Evolutionary conservation across 2,888 invertebrate genomes (phyloP), one percentile per base, ranked within the genome.

Genomic region (Meteorus colon): DNA sequence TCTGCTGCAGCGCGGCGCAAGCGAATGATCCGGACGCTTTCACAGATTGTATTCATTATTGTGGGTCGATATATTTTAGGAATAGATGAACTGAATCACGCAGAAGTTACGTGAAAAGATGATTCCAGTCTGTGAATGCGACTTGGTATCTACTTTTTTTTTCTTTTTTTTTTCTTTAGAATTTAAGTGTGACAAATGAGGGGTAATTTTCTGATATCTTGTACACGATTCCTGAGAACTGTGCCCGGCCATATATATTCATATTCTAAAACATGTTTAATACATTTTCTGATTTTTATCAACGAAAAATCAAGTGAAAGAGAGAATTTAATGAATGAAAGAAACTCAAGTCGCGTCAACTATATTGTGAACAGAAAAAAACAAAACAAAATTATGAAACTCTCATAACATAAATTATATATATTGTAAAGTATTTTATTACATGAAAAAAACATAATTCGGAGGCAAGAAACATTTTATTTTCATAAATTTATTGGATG

Each of bases 181-280:
- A 71, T 71, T 70, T 37, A 75, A 75, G 51, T 31, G 55, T 27
- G 41, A 70, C 51, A 66, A 75, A 70, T 65, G 65, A 75, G 29
- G 59, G 83, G 82, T 82, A 81, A 85, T 85, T 86, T 87, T 86
- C 86, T 86, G 86, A 85, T 82, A 82, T 81, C 82, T 82, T 84
- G 81, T 81, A 82, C 83, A 82, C 78, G 78, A 85, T 85, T 88
- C 86, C 86, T 82, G 78, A 86, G 86, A 85, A 85, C 86, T 86
- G 77, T 80, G 72, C 78, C 83, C 82, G 81, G 77, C 83, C 82
- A 48, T 74, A 81, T 81, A 80, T 80, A 75, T 76, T 65, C 59
- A 73, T 65, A 63, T 71, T 79, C 78, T 77, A 69, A 76, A 81
- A 83, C 80, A 86, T 84, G 81, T 79, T 83, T 81, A 84, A 86